A percentile compares a stretch with the other conserved stretches of the same genome.
Conservation (phyloP, 2,888 invertebrate species). For the Agrypnus murinus region DNA sequence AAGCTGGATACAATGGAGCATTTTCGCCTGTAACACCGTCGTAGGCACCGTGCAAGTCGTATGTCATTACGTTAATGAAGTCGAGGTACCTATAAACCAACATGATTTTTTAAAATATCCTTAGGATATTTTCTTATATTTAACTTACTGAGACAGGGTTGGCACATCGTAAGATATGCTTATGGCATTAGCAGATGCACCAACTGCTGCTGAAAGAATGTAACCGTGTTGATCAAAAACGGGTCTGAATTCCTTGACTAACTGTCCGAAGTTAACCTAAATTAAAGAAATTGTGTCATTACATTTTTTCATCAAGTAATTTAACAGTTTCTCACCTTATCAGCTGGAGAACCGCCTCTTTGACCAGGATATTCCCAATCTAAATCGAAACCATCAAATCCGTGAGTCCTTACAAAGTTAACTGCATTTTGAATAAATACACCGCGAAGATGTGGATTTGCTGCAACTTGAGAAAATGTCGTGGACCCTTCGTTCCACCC, state of each 20-base stretch:
- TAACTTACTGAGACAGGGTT: constrained; percentile 73
- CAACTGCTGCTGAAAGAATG: constrained; percentile 77
- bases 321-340: constrained; percentile 59
- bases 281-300: constrained; percentile 46
- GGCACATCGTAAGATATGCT: constrained; percentile 77
- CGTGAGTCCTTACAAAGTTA: constrained; percentile 73
- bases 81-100: constrained; percentile 75
- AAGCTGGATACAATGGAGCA: constrained; percentile 76
- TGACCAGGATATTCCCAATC: constrained; percentile 84
- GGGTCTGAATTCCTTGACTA: constrained; percentile 19
- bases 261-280: constrained; percentile 70
- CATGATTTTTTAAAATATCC: too few species aligned
- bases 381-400: constrained; percentile 82
- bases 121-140: too few species aligned
- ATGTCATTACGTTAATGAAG: constrained; percentile 82
- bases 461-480: constrained; percentile 70
- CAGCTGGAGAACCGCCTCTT: constrained; percentile 70
- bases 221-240: constrained; percentile 68
- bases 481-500: constrained; percentile 78
- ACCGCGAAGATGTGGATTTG: constrained; percentile 69
- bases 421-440: constrained; percentile 76
- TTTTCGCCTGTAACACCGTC: constrained; percentile 79
- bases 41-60: constrained; percentile 83
- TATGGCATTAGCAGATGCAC: constrained; percentile 72
- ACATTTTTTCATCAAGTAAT: constrained; percentile 70